phyloP scores from a whole-genome alignment of 2,797 vertebrate genomes.

The Ispidina picta region DNA sequence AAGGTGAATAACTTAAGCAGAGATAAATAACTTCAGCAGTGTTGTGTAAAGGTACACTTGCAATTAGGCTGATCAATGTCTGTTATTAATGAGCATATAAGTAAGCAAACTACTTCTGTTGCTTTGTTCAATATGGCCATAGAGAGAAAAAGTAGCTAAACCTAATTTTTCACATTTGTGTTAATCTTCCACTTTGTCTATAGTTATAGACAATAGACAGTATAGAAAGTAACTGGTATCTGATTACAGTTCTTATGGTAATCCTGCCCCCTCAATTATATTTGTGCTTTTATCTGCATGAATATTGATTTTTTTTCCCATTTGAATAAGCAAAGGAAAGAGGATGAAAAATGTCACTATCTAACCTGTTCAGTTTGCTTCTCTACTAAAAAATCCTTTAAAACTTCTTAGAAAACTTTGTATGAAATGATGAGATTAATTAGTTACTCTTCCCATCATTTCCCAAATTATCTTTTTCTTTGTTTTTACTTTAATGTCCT shows the following conservation, averaged over 20 bases:
- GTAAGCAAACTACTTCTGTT: neutral
- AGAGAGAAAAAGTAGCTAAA: neutral
- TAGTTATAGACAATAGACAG: neutral
- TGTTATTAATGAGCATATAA: neutral
- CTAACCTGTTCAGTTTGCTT: neutral
- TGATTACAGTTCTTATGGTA: neutral
- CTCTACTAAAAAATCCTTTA: neutral
- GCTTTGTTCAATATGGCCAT: neutral
- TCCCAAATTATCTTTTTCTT: neutral
- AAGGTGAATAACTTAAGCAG: neutral
- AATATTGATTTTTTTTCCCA: neutral
- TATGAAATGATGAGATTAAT: neutral
- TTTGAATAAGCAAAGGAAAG: neutral
- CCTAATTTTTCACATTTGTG: neutral
- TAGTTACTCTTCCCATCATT: neutral
- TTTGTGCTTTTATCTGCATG: slow-evolving; percentile 13
- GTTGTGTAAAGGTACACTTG: neutral
- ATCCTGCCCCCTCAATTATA: neutral
- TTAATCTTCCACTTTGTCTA: neutral
- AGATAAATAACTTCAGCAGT: neutral
- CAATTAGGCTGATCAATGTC: slow-evolving; percentile 9
- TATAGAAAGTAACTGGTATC: neutral
- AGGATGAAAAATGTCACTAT: neutral
- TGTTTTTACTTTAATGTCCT: neutral
- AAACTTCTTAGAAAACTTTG: neutral